Evolutionary conservation across 2,797 vertebrate species (phyloP).

Genomic region (Macropodus opercularis): DNA sequence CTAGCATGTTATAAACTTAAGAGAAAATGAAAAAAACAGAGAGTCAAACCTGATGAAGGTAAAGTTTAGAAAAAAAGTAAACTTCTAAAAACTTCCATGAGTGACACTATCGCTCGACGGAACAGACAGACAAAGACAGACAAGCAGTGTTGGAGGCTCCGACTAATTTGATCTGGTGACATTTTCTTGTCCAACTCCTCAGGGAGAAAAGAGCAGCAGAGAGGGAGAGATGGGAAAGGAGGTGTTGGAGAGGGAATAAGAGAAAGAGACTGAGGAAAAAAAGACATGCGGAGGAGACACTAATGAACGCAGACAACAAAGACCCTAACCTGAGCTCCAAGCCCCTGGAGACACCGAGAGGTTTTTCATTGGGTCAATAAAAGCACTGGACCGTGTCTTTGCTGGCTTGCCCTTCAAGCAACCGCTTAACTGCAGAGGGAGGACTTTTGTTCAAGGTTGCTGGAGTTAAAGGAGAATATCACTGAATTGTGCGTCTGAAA

Average conservation of each 20-base stretch:
- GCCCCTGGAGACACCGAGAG: slow-evolving; percentile 67
- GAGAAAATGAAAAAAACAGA: too few relatives aligned
- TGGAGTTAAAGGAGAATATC: slow-evolving; percentile 57
- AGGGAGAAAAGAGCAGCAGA: slow-evolving; percentile 68
- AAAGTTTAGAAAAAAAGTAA: slow-evolving; percentile 63
- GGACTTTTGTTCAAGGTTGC: slow-evolving; percentile 77
- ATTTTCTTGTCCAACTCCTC: slow-evolving; percentile 73
- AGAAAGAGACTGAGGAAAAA: slow-evolving; percentile 21
- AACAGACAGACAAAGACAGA: slow-evolving; percentile 61
- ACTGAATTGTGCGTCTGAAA: slow-evolving; percentile 48
- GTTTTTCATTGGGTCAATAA: slow-evolving; percentile 80
- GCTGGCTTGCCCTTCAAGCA: slow-evolving; percentile 72
- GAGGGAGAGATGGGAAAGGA: slow-evolving; percentile 47
- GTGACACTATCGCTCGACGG: slow-evolving; percentile 59
- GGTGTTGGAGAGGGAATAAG: slow-evolving; percentile 46
- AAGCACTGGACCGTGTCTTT: slow-evolving; percentile 74
- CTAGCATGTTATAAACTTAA: too few relatives aligned
- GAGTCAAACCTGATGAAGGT: slow-evolving; percentile 45
- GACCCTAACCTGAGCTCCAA: slow-evolving; percentile 75
- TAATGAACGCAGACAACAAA: slow-evolving; percentile 82
- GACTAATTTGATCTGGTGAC: slow-evolving; percentile 78
- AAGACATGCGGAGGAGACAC: slow-evolving; percentile 71
- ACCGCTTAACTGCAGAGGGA: slow-evolving; percentile 65
- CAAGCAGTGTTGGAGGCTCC: slow-evolving; percentile 70
- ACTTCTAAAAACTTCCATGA: slow-evolving; percentile 61